Conservation (phyloP, 37 sponge, comb jelly and placozoan species). For the Geodia barretti region DNA sequence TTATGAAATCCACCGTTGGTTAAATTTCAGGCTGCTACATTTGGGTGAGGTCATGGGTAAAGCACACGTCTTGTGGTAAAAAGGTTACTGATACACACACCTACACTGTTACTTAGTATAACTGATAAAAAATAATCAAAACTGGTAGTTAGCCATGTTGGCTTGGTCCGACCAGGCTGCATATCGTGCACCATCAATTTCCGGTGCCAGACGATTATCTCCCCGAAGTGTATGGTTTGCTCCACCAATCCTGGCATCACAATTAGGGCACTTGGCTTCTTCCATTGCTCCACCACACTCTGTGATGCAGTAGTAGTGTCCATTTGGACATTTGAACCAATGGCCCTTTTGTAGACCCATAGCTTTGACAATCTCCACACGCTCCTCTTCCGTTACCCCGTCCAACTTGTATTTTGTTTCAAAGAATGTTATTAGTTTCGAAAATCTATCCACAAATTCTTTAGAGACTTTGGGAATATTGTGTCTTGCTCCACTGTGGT, state of each 20-base stretch:
- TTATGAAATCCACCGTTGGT: too few relatives aligned
- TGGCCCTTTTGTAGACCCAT: slow-evolving; percentile 82
- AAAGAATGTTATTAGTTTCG: slow-evolving; percentile 10
- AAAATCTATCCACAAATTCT: slow-evolving; percentile 9
- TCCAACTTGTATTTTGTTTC: slow-evolving; percentile 34
- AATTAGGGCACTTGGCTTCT: slow-evolving; percentile 81
- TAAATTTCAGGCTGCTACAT: too few relatives aligned
- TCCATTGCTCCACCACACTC: slow-evolving; percentile 94
- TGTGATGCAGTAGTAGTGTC: slow-evolving; percentile 84
- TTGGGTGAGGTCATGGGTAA: too few relatives aligned
- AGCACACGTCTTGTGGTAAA: too few relatives aligned
- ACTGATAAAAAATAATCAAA: too few relatives aligned
- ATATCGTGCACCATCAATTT: slow-evolving; percentile 79
- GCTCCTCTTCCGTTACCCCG: slow-evolving; percentile 68
- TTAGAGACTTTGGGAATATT: slow-evolving; percentile 24
- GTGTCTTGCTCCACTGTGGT: slow-evolving; percentile 2
- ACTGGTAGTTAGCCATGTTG: slow-evolving; percentile 47
- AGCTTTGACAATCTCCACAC: slow-evolving; percentile 72
- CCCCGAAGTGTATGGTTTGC: slow-evolving; percentile 44
- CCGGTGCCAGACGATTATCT: slow-evolving; percentile 73
- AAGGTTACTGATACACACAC: too few relatives aligned
- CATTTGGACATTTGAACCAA: slow-evolving; percentile 91
- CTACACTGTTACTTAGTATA: too few relatives aligned
- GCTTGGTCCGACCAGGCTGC: slow-evolving; percentile 81
- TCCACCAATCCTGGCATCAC: slow-evolving; percentile 81